Conservation (phyloP, 2,113 vertebrate genomes). For the Rafetus swinhoei region DNA sequence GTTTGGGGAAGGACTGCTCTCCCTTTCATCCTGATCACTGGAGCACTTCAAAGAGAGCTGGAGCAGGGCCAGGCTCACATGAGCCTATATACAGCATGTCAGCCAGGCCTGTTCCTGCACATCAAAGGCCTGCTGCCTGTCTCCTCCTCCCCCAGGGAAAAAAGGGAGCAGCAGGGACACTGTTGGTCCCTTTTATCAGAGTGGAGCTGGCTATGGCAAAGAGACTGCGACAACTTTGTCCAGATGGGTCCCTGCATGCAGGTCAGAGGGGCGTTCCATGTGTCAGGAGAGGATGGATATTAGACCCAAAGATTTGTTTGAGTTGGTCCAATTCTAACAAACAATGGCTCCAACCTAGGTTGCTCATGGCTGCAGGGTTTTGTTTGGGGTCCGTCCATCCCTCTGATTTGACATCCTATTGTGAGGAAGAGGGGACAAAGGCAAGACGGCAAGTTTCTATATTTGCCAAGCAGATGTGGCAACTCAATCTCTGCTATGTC, state of each 20-base stretch:
- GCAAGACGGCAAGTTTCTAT: neutral
- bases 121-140: constrained; percentile 61
- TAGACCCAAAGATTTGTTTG: neutral
- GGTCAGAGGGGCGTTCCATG: neutral
- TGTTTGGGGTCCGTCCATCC: neutral
- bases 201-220: neutral
- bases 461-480: neutral
- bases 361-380: neutral
- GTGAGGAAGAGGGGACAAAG: neutral
- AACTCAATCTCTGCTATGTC: neutral
- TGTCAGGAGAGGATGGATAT: neutral
- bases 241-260: constrained; percentile 20
- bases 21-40: constrained; percentile 80
- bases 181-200: constrained; percentile 67
- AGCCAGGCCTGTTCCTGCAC: constrained; percentile 56
- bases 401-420: neutral
- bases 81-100: constrained; percentile 67
- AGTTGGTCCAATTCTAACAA: neutral
- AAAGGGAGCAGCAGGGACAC: constrained; percentile 62
- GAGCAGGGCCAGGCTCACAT: constrained; percentile 72
- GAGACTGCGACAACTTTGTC: constrained; percentile 33
- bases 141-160: constrained; percentile 46
- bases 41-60: constrained; percentile 80
- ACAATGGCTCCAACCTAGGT: neutral
- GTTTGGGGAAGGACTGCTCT: constrained; percentile 70